These are phyloP conservation scores for Herpailurus yagouaroundi DNA, from an alignment of 2,113 vertebrate genomes.

Conservation along the genomic window DNA sequence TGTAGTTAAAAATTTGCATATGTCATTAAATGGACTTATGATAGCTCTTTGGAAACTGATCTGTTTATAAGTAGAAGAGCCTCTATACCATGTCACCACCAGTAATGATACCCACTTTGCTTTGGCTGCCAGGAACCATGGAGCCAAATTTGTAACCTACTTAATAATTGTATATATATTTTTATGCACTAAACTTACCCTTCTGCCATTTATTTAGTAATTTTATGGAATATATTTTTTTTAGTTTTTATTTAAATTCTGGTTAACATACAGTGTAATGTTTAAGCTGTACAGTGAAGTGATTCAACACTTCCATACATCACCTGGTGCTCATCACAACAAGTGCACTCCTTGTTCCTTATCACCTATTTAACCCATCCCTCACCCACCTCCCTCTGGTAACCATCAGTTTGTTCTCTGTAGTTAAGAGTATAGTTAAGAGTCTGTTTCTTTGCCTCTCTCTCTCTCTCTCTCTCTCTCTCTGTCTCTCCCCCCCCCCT, in stretches of 20 bases:
- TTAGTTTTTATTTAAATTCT: background rate
- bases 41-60: conserved; percentile 8
- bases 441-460: background rate
- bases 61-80: background rate
- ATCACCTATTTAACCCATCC: background rate
- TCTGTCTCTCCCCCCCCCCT: no score
- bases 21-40: background rate
- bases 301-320: background rate
- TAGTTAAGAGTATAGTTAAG: background rate
- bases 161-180: background rate
- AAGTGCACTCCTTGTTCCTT: background rate
- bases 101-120: background rate
- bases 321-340: background rate
- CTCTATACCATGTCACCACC: background rate
- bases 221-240: background rate
- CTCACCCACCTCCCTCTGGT: background rate
- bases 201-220: background rate
- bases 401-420: background rate
- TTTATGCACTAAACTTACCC: background rate
- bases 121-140: background rate
- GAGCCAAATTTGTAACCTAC: conserved; percentile 2
- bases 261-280: background rate
- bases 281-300: background rate
- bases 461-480: background rate
- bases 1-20: background rate